Evolutionary conservation across 2,888 invertebrate genomes (phyloP).

Genomic region (Meganola albula): DNA sequence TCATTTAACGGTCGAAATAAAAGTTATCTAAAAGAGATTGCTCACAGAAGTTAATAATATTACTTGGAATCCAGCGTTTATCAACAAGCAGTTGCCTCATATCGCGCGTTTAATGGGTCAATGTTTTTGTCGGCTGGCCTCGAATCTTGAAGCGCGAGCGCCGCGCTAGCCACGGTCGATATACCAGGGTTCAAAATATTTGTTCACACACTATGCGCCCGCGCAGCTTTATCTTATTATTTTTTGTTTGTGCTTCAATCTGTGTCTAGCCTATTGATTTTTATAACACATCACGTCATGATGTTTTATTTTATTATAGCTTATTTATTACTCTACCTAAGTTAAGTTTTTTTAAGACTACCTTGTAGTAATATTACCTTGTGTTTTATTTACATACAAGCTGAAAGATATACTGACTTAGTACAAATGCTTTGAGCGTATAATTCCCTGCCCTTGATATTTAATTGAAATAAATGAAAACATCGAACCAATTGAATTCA

Average conservation of each 20-base stretch:
- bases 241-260: slow-evolving; percentile 22
- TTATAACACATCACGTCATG: slow-evolving; percentile 18
- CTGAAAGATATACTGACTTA: too few relatives aligned
- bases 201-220: slow-evolving; percentile 1
- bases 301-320: slow-evolving; percentile 12
- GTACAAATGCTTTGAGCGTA: too few relatives aligned
- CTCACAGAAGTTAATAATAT: slow-evolving; percentile 23
- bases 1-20: slow-evolving; percentile 1
- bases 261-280: slow-evolving; percentile 24
- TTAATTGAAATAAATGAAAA: slow-evolving; percentile 9
- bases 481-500: too few relatives aligned
- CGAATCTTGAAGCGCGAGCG: slow-evolving; percentile 27
- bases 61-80: slow-evolving; percentile 26
- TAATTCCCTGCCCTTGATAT: slow-evolving; percentile 13
- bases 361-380: too few relatives aligned
- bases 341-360: too few relatives aligned
- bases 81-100: slow-evolving; percentile 31
- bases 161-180: slow-evolving; percentile 23
- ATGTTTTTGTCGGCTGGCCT: slow-evolving; percentile 37
- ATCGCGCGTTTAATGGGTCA: slow-evolving; percentile 39
- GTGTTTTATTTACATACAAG: too few relatives aligned
- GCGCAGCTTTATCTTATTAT: slow-evolving; percentile 3
- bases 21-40: not conserved
- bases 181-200: slow-evolving; percentile 24
- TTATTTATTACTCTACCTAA: too few relatives aligned